Conservation (phyloP, 2,888 invertebrate genomes). For the Ichneumoninae sp. region DNA sequence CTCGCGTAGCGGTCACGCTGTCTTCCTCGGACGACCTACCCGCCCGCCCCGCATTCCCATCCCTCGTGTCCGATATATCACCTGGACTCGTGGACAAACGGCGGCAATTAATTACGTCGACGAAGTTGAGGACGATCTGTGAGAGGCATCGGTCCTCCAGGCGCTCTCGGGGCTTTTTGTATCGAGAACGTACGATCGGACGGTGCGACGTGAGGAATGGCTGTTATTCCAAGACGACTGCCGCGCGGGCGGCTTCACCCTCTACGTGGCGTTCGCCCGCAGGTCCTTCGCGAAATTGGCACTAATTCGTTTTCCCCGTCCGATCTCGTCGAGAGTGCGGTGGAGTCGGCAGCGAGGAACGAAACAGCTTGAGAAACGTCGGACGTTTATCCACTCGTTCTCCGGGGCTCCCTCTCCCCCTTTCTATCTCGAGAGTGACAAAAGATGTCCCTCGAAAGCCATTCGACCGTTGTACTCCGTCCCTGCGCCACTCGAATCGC, state of each 20-base stretch:
- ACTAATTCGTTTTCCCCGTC: slow-evolving; percentile 74
- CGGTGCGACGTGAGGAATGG: slow-evolving; percentile 76
- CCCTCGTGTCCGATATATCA: slow-evolving; percentile 72
- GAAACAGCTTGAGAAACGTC: slow-evolving; percentile 60
- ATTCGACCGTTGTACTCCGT: not conserved
- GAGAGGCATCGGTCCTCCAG: slow-evolving; percentile 65
- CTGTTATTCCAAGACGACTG: slow-evolving; percentile 77
- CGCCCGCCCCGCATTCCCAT: slow-evolving; percentile 15
- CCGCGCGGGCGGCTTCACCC: slow-evolving; percentile 28
- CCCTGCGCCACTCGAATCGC: slow-evolving; percentile 8
- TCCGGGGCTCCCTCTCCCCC: slow-evolving; percentile 15
- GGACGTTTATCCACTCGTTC: slow-evolving; percentile 59
- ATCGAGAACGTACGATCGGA: slow-evolving; percentile 58
- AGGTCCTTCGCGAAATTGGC: slow-evolving; percentile 71
- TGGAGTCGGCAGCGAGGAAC: slow-evolving; percentile 29
- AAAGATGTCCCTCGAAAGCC: slow-evolving; percentile 2
- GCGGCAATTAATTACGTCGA: slow-evolving; percentile 75
- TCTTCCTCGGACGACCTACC: slow-evolving; percentile 67
- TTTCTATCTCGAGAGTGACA: slow-evolving; percentile 29
- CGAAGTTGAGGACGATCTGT: slow-evolving; percentile 67
- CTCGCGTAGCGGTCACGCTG: slow-evolving; percentile 20
- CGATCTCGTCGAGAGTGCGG: slow-evolving; percentile 58
- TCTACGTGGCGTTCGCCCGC: slow-evolving; percentile 62
- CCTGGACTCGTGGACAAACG: slow-evolving; percentile 76
- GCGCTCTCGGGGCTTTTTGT: slow-evolving; percentile 67